phyloP scores from a whole-genome alignment of 2,888 invertebrate genomes.

The Hyposoter didymator region DNA sequence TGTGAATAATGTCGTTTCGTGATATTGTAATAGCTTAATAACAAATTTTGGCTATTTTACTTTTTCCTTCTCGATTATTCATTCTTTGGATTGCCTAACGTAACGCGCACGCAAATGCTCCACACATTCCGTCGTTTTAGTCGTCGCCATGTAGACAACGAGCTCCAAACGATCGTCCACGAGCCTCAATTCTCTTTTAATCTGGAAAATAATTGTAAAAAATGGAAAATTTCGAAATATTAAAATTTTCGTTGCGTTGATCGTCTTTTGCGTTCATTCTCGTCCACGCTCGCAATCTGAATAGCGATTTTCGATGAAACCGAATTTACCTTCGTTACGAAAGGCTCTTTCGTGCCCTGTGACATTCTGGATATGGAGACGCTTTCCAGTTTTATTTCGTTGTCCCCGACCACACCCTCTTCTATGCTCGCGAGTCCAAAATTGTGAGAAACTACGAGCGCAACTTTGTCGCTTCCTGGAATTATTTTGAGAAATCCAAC shows the following conservation, averaged over 20 bases:
- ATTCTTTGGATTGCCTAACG: constrained; percentile 77
- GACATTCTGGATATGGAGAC: constrained; percentile 85
- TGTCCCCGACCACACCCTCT: constrained; percentile 85
- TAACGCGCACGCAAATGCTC: constrained; percentile 86
- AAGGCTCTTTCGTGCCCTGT: constrained; percentile 85
- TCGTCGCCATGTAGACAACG: constrained; percentile 86
- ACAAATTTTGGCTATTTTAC: neutral
- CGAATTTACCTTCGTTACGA: constrained; percentile 83
- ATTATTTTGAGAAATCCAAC: constrained; percentile 87
- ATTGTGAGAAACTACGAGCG: constrained; percentile 87
- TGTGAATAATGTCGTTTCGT: too few species aligned
- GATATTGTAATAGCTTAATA: too few species aligned
- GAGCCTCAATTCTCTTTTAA: constrained; percentile 83
- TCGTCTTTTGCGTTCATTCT: too few species aligned
- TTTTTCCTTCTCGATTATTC: constrained; percentile 37
- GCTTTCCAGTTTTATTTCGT: constrained; percentile 84
- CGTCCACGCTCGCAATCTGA: too few species aligned
- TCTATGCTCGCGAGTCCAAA: constrained; percentile 87
- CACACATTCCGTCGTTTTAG: constrained; percentile 84
- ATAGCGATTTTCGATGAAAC: too few species aligned
- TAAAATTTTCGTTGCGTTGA: too few species aligned
- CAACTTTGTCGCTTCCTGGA: constrained; percentile 85
- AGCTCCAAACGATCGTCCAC: constrained; percentile 82
- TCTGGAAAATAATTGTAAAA: constrained; percentile 70
- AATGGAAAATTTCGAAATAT: neutral